These are phyloP conservation scores for Pelobates fuscus DNA, from an alignment of 2,113 vertebrate species.

Conservation along the genomic window DNA sequence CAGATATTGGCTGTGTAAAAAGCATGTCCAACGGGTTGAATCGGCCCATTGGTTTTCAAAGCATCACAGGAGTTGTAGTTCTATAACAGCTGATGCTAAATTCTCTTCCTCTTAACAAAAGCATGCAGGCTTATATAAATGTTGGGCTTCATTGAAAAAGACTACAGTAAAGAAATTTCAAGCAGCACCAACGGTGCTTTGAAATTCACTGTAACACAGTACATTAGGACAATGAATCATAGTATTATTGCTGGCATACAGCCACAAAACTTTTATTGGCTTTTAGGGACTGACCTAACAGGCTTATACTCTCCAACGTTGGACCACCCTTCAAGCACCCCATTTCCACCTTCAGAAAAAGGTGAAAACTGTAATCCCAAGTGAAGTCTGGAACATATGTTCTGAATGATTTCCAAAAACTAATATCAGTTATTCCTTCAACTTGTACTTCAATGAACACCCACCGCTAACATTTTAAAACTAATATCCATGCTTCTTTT, in stretches of 20 bases:
- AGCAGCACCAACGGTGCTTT: neutral
- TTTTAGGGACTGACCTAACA: conserved; percentile 7
- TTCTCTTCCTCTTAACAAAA: too few relatives aligned
- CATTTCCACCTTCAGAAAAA: conserved; percentile 20
- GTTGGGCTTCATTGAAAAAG: conserved; percentile 9
- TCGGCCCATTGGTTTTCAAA: too few relatives aligned
- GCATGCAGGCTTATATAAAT: too few relatives aligned
- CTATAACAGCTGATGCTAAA: too few relatives aligned
- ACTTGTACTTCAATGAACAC: neutral
- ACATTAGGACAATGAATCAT: conserved; percentile 17
- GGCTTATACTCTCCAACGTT: neutral
- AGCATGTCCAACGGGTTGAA: too few relatives aligned
- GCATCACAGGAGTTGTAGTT: too few relatives aligned
- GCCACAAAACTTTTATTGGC: conserved; percentile 17
- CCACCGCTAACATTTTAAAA: too few relatives aligned
- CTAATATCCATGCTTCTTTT: too few relatives aligned
- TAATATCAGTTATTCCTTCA: neutral
- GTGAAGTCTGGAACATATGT: conserved; percentile 7
- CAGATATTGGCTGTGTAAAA: too few relatives aligned
- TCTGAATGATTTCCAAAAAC: neutral
- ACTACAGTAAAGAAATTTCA: conserved; percentile 4
- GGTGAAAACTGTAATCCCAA: conserved; percentile 2
- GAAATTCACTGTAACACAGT: conserved; percentile 24
- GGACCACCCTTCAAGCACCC: conserved; percentile 16
- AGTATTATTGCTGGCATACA: conserved; percentile 27